phyloP scores from a whole-genome alignment of 2,797 vertebrate species.

The Hydrophis major region DNA sequence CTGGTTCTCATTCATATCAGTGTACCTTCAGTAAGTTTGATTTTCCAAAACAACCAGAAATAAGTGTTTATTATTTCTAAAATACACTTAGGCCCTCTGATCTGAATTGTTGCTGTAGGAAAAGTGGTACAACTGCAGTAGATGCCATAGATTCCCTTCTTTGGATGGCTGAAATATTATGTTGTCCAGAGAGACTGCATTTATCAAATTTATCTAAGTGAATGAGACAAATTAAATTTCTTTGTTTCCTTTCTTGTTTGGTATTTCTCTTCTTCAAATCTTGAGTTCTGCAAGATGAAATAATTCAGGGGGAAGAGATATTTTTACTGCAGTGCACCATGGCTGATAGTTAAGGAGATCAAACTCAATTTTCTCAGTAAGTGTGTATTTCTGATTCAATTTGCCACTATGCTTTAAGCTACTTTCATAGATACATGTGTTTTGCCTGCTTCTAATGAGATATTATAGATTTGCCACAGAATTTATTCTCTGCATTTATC shows the following conservation, averaged over 20 bases:
- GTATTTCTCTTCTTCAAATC: slow-evolving; percentile 6
- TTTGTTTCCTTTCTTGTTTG: not conserved
- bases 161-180: not conserved
- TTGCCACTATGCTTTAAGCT: slow-evolving; percentile 21
- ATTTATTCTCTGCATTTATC: slow-evolving; percentile 31
- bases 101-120: not conserved
- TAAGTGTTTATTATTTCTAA: not conserved
- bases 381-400: slow-evolving; percentile 30
- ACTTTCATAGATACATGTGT: slow-evolving; percentile 17
- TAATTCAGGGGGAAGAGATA: slow-evolving; percentile 9
- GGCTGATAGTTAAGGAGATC: slow-evolving; percentile 18
- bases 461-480: slow-evolving; percentile 24
- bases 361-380: slow-evolving; percentile 26
- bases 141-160: not conserved
- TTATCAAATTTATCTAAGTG: slow-evolving; percentile 1
- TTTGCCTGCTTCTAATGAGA: slow-evolving; percentile 34
- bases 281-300: not conserved
- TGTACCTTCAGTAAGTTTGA: not conserved
- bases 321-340: slow-evolving; percentile 21
- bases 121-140: not conserved
- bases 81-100: not conserved
- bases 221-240: slow-evolving; percentile 9
- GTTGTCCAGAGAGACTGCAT: not conserved
- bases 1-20: not conserved
- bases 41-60: not conserved